These are phyloP conservation scores for Anguilla marmorata DNA, from an alignment of 2,797 vertebrate genomes.

Conservation along the genomic window DNA sequence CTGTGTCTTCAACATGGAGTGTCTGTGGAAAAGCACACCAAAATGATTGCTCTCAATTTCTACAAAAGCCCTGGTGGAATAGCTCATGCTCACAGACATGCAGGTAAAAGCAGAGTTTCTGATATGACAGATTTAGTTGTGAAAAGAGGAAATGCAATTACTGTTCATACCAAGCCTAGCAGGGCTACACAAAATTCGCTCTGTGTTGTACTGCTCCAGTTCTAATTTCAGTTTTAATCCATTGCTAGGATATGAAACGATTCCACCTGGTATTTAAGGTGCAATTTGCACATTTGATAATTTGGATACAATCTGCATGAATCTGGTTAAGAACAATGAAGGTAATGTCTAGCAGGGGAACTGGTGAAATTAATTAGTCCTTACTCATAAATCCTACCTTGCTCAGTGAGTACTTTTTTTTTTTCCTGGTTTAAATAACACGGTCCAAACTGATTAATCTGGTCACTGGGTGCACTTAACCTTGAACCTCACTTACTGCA, in stretches of 20 bases:
- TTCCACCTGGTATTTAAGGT: not conserved
- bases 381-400: not conserved
- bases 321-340: not conserved
- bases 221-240: not conserved
- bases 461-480: constrained; percentile 41
- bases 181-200: not conserved
- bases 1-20: not conserved
- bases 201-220: not conserved
- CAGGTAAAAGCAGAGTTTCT: too few species aligned
- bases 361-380: not conserved
- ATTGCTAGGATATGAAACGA: not conserved
- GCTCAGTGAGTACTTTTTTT: not conserved
- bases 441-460: constrained; percentile 22
- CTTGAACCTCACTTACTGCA: constrained; percentile 46
- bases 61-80: not conserved
- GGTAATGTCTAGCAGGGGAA: not conserved
- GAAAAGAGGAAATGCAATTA: too few species aligned
- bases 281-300: not conserved
- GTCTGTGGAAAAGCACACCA: not conserved
- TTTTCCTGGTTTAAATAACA: not conserved
- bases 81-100: not conserved
- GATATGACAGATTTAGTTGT: too few species aligned
- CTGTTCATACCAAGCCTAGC: too few species aligned
- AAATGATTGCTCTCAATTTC: not conserved
- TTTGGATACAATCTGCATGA: not conserved